Conservation (phyloP, 2,888 invertebrate genomes). For the Phalera bucephala region DNA sequence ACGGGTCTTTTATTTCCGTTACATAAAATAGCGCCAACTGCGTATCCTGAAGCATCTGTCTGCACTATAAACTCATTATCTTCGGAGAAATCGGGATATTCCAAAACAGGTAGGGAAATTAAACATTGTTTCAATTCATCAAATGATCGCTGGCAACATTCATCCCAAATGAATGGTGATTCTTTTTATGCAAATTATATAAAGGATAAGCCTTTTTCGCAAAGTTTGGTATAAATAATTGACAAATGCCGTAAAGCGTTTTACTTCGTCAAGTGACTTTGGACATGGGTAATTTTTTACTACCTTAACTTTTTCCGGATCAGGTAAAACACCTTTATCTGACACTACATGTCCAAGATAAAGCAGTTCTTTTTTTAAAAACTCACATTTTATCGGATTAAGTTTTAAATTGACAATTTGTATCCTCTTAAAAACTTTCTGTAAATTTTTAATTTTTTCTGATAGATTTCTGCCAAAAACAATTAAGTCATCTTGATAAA, state of each 20-base stretch:
- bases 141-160: not conserved
- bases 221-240: constrained; percentile 3
- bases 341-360: constrained; percentile 22
- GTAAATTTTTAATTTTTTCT: constrained; percentile 10
- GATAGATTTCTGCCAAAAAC: constrained; percentile 1
- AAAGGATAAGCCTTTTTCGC: not conserved
- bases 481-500: constrained; percentile 7
- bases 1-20: not conserved
- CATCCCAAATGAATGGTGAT: not conserved
- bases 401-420: constrained; percentile 12
- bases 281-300: constrained; percentile 14
- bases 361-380: constrained; percentile 13
- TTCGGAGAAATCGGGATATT: constrained; percentile 2
- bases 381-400: constrained; percentile 16
- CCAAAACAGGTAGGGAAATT: not conserved
- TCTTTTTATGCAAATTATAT: not conserved
- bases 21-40: constrained; percentile 1
- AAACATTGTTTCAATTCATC: not conserved
- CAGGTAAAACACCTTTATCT: too few relatives aligned
- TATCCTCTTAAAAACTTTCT: constrained; percentile 9
- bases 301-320: constrained; percentile 5
- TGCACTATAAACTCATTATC: constrained; percentile 1
- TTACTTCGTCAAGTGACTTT: constrained; percentile 5
- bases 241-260: constrained; percentile 1
- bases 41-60: constrained; percentile 1